Evolutionary conservation across 2,888 invertebrate species (phyloP), one percentile per base, ranked within the genome.

Genomic region (Acleris cristana): DNA sequence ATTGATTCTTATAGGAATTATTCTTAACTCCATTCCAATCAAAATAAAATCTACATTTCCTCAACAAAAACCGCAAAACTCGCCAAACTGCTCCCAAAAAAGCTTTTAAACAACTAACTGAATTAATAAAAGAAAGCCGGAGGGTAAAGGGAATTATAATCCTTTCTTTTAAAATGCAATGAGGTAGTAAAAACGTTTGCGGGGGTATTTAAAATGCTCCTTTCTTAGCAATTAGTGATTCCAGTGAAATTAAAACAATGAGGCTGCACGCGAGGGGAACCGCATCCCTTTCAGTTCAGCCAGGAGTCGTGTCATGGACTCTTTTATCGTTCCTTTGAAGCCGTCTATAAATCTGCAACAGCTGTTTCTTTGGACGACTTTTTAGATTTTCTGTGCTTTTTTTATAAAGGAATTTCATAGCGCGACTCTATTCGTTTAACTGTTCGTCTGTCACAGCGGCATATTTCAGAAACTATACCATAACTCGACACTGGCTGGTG

Each of bases 141-240:
- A 78, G 80, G 85, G 84, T 80, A 83, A 84, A 85, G 84, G 89
- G 87, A 90, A 90, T 91, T 90, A 91, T 91, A 91, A 92, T 91
- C 92, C 88, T 89, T 92, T 92, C 88, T 90, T 91, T 90, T 90
- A 91, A 91, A 92, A 91, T 90, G 92, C 92, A 91, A 89, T 91
- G 92, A 90, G 90, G 87, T 90, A 91, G 89, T 88, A 87, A 87
- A 88, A 90, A 86, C 88, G 89, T 88, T 90, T 89, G 89, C 80
- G 86, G 90, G 85, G 84, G 85, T 87, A 89, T 89, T 89, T 88
- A 87, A 89, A 90, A 89, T 86, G 86, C 86, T 83, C 78, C 86
- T 84, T 82, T 85, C 83, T 81, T 83, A 83, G 90, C 89, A 92
- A 92, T 92, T 92, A 92, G 91, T 88, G 88, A 88, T 87, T 80